phyloP scores from a whole-genome alignment of 2,888 invertebrate species.

The Zaprionus bogoriensis region DNA sequence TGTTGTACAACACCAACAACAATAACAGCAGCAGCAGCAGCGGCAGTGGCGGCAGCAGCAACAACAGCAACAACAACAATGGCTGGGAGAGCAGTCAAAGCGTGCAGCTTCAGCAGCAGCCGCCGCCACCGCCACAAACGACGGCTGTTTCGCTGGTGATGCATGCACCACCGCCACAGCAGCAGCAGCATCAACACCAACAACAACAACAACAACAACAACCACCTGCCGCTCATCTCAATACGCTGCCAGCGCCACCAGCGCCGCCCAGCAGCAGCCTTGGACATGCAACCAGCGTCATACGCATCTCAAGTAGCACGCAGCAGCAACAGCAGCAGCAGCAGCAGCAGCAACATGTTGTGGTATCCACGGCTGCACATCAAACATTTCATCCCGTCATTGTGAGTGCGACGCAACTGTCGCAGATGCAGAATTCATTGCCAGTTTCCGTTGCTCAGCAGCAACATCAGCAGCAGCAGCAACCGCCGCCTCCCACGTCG shows the following conservation, averaged over 20 bases:
- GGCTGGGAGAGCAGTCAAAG: conserved; percentile 50
- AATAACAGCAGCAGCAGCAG: conserved; percentile 43
- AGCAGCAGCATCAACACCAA: conserved; percentile 60
- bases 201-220: conserved; percentile 59
- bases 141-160: conserved; percentile 78
- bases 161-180: conserved; percentile 79
- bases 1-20: conserved; percentile 77
- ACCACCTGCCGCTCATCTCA: conserved; percentile 72
- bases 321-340: conserved; percentile 33
- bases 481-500: conserved; percentile 61
- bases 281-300: conserved; percentile 89
- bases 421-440: conserved; percentile 82
- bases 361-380: conserved; percentile 46
- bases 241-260: conserved; percentile 59
- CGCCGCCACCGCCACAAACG: conserved; percentile 77
- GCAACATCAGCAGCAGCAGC: conserved; percentile 70
- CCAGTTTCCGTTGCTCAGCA: conserved; percentile 54
- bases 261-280: conserved; percentile 79
- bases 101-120: conserved; percentile 62
- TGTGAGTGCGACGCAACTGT: conserved; percentile 90
- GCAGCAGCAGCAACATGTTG: conserved; percentile 53
- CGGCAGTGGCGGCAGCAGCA: conserved; percentile 38
- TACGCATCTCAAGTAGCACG: conserved; percentile 89
- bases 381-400: conserved; percentile 87
- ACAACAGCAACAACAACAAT: conserved; percentile 52